Evolutionary conservation across 2,113 vertebrate genomes (phyloP).

Genomic region (Mobula hypostoma): DNA sequence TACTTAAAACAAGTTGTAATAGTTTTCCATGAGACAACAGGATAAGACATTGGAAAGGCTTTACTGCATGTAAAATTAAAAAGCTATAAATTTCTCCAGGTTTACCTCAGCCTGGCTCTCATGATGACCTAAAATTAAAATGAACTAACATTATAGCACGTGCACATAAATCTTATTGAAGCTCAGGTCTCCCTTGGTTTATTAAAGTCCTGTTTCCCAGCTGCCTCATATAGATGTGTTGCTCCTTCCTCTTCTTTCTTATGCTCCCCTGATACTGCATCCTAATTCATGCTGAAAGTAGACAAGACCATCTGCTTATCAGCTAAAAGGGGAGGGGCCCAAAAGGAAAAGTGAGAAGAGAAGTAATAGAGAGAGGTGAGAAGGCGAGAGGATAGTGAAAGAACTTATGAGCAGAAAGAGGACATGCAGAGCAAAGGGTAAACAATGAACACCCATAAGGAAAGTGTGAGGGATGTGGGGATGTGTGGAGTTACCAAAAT

Average conservation of each 20-base stretch:
- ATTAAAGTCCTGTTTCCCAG: not conserved
- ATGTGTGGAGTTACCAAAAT: not conserved
- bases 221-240: not conserved
- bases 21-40: not conserved
- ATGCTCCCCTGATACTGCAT: not conserved
- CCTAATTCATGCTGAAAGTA: not conserved
- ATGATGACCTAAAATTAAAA: not conserved
- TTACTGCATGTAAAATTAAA: not conserved
- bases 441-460: not conserved
- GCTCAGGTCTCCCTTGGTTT: not conserved
- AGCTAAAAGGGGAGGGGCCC: not conserved
- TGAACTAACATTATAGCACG: not conserved
- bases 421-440: not conserved
- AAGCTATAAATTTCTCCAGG: not conserved
- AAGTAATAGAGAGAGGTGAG: not conserved
- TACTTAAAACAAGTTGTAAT: not conserved
- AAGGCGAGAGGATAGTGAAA: not conserved
- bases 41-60: not conserved
- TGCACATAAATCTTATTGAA: not conserved
- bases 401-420: not conserved
- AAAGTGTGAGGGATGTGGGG: not conserved
- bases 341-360: not conserved
- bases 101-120: not conserved
- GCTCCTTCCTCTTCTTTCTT: not conserved
- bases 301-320: not conserved